phyloP scores from a whole-genome alignment of 2,797 vertebrate genomes.

The Craterocephalus amniculus region DNA sequence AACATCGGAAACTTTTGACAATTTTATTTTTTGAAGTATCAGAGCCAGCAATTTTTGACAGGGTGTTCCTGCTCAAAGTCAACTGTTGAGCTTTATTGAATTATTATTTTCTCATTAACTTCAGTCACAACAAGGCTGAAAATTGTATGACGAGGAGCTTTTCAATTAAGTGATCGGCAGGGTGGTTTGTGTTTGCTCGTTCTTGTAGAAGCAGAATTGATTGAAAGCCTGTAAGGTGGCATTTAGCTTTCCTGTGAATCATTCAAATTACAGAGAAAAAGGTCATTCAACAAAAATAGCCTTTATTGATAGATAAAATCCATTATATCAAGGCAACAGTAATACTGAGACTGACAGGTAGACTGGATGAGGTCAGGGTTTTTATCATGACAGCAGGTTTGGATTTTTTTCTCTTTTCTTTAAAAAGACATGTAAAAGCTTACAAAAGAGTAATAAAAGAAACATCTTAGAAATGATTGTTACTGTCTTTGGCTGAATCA shows the following conservation, averaged over 20 bases:
- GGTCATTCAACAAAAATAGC: constrained; percentile 64
- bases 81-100: constrained; percentile 58
- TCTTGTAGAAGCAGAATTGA: constrained; percentile 68
- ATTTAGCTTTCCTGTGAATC: constrained; percentile 61
- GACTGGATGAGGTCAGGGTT: constrained; percentile 5
- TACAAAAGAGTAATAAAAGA: constrained; percentile 15
- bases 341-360: constrained; percentile 33
- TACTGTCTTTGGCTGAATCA: constrained; percentile 56
- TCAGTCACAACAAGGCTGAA: constrained; percentile 50
- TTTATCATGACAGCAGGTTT: constrained; percentile 17
- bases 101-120: constrained; percentile 68
- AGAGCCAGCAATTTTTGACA: constrained; percentile 41
- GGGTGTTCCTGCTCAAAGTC: constrained; percentile 32
- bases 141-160: constrained; percentile 52
- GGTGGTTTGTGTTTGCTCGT: constrained; percentile 64
- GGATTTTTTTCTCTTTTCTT: not conserved
- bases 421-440: not conserved
- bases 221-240: constrained; percentile 66
- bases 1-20: constrained; percentile 17
- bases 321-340: constrained; percentile 52
- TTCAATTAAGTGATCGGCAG: constrained; percentile 49
- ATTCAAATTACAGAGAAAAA: constrained; percentile 59
- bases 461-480: constrained; percentile 67
- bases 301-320: constrained; percentile 67
- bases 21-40: constrained; percentile 40